A percentile compares a stretch with the other conserved stretches of the same genome.
Evolutionary conservation across 2,797 vertebrate genomes (phyloP).

Genomic region (Arvicola amphibius): DNA sequence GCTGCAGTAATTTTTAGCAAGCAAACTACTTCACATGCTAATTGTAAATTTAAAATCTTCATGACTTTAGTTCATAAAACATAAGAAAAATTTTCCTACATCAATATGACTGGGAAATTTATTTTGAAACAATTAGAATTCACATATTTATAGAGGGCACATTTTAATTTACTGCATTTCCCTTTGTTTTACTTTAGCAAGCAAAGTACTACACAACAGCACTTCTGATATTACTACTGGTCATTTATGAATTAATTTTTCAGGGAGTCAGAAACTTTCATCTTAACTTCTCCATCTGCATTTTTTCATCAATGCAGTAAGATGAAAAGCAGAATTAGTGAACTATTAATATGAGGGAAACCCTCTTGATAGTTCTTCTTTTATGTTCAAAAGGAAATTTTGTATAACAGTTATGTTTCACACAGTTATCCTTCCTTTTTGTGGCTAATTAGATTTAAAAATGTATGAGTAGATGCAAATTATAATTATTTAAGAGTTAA

Average conservation of each 20-base stretch:
- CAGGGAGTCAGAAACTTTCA: conserved; percentile 31
- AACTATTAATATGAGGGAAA: conserved; percentile 42
- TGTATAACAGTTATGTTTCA: neutral
- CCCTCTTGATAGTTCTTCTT: conserved; percentile 60
- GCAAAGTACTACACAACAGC: neutral
- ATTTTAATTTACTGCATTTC: neutral
- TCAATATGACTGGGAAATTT: neutral
- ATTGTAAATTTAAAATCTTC: conserved; percentile 17
- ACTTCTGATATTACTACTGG: conserved; percentile 20
- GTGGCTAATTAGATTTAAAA: conserved; percentile 42
- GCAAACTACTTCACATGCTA: neutral
- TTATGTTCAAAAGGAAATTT: conserved; percentile 64
- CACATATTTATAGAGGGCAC: neutral
- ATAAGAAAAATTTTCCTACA: neutral
- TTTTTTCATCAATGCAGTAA: conserved; percentile 51
- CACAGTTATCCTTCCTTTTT: conserved; percentile 3
- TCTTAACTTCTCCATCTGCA: conserved; percentile 40
- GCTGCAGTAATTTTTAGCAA: conserved; percentile 1
- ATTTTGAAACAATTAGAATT: neutral
- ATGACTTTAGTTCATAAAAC: neutral
- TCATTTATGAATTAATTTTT: neutral
- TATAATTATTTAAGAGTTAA: neutral
- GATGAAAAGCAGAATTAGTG: conserved; percentile 56
- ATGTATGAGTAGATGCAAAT: neutral
- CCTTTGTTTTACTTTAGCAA: conserved; percentile 16